Evolutionary conservation across 2,113 vertebrate genomes (phyloP).

Genomic region (Brienomyrus brachyistius): DNA sequence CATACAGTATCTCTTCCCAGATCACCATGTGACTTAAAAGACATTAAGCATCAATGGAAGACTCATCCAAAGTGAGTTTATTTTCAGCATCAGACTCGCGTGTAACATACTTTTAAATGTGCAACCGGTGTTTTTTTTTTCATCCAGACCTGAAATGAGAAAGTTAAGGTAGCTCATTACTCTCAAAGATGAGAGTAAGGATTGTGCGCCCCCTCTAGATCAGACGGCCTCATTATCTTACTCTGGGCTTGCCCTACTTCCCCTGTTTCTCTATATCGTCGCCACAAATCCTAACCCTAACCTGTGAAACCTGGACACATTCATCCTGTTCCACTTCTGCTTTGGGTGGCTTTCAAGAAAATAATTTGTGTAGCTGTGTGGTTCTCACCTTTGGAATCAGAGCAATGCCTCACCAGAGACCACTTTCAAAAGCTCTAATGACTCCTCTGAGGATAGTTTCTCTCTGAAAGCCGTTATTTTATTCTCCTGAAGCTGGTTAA

Average conservation of each 20-base stretch:
- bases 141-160: not conserved
- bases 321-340: not conserved
- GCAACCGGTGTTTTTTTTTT: not conserved
- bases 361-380: not conserved
- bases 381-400: not conserved
- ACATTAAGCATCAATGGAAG: not conserved
- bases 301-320: not conserved
- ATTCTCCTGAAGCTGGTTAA: not conserved
- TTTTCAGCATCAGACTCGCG: not conserved
- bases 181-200: not conserved
- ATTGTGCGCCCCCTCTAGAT: not conserved
- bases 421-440: conserved; percentile 1
- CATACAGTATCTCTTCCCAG: not conserved
- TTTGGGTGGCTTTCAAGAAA: conserved; percentile 8
- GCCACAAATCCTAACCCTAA: not conserved
- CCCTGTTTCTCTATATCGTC: not conserved
- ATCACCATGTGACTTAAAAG: not conserved
- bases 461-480: not conserved
- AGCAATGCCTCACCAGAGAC: not conserved
- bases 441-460: not conserved
- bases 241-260: not conserved
- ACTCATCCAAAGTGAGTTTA: not conserved
- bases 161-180: not conserved
- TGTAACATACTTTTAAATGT: not conserved
- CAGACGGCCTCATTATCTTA: not conserved